Evolutionary conservation across 2,797 vertebrate species (phyloP).

Genomic region (Neosilurus mollespiculum): DNA sequence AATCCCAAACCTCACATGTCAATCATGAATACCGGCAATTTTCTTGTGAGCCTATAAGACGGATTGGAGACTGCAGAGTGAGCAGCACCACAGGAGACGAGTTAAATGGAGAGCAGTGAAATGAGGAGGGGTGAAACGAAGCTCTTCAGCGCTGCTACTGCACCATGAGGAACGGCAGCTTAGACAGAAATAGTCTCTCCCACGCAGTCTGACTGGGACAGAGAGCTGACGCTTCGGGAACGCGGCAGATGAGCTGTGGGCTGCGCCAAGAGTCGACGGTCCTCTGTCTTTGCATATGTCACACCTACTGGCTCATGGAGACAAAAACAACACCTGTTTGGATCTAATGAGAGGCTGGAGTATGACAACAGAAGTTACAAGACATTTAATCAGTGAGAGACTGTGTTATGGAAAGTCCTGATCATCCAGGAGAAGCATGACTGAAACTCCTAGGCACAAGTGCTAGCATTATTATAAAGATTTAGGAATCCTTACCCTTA

Average conservation of each 20-base stretch:
- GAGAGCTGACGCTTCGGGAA: constrained; percentile 70
- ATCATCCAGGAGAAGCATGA: not conserved
- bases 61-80: not conserved
- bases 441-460: not conserved
- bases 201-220: constrained; percentile 73
- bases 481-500: too few relatives aligned
- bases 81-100: not conserved
- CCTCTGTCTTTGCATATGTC: constrained; percentile 49
- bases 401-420: not conserved
- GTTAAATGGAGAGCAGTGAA: constrained; percentile 2
- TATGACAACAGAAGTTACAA: not conserved
- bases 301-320: constrained; percentile 37
- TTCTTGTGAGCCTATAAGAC: constrained; percentile 8
- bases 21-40: constrained; percentile 21
- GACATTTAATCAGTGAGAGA: not conserved
- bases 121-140: not conserved
- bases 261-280: constrained; percentile 50
- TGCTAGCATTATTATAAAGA: not conserved
- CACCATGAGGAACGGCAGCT: constrained; percentile 47
- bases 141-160: constrained; percentile 26
- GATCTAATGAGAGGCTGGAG: constrained; percentile 32
- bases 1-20: not conserved
- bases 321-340: constrained; percentile 65
- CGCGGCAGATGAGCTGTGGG: constrained; percentile 71
- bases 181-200: constrained; percentile 72